Base-by-base conservation (phyloP, 2,113 vertebrate genomes). In the Chloropsis hardwickii region DNA sequence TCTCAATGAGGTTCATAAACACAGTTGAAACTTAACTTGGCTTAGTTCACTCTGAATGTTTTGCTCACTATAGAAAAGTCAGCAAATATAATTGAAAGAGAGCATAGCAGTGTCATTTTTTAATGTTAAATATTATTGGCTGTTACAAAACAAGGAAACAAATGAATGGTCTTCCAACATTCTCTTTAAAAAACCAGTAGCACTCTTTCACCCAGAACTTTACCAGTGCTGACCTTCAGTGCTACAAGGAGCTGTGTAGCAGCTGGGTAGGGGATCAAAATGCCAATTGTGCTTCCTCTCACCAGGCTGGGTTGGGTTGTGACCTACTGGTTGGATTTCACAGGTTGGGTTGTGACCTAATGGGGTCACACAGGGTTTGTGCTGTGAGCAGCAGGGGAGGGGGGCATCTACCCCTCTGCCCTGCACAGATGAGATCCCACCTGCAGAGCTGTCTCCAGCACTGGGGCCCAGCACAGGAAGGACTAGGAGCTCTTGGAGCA, bases 401-500 rank as follows among this genome's bases (percentile, higher is more conserved):
- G 14, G 12, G 12, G 10, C 37, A 20, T 77, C 45, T 86, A 37
- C 22, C 17, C 27, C 7, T 76, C 17, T 50, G 44, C 21, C 35
- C 61, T 10, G 21, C 61, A 35, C 44, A 18, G 83, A 27, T 60
- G 72, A 69, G 62, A 60, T 2, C 54, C 11, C 33, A 40, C 14
- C 54, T 45, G 14, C 54, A 53, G 62, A 44, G 22, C 45, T 77
- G 53, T 22, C 45, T 25, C 31, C 45, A 44, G 62, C 53, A 4
- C 14, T 12, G 45, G 54, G 14, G 4, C 17, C 9, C 37, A 44
- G 54, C 62, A 33, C 64, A n/a, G 47, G 12, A 33, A n/a, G 40
- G 28, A n/a, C 3, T 1, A 1, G 47, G 56, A 70, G 14, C 23
- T 61, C 28, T 3, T 70, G 56, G 73, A 70, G n/a, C 0, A 1